These are phyloP conservation scores for Vulpes lagopus DNA, from an alignment of 2,113 vertebrate genomes.

Conservation along the genomic window DNA sequence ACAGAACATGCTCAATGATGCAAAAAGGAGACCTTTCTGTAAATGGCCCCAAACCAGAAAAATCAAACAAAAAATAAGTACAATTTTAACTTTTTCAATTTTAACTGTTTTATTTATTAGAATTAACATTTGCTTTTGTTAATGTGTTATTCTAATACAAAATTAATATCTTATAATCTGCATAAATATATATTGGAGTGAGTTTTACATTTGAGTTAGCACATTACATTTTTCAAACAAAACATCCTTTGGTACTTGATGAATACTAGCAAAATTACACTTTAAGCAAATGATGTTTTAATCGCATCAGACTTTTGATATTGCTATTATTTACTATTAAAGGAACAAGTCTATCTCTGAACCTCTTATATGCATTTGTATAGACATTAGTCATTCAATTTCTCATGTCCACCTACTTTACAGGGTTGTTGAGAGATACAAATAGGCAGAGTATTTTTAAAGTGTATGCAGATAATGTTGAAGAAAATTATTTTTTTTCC, in stretches of 20 bases:
- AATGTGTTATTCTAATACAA: neutral
- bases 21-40: neutral
- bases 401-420: neutral
- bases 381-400: neutral
- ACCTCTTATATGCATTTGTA: neutral
- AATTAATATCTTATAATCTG: neutral
- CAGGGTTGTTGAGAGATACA: neutral
- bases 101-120: neutral
- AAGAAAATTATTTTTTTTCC: neutral
- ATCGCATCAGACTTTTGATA: neutral
- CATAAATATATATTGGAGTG: neutral
- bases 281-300: neutral
- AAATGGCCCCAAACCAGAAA: neutral
- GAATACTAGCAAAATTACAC: neutral
- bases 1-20: neutral
- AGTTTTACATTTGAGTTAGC: neutral
- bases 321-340: neutral
- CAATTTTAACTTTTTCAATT: neutral
- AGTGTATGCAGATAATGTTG: neutral
- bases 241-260: neutral
- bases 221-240: neutral
- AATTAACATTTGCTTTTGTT: neutral
- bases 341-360: neutral
- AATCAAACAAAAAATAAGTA: neutral
- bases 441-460: neutral